Evolutionary conservation across 1,140 invertebrate species (phyloP).

Genomic region (Bradynema listronoti): DNA sequence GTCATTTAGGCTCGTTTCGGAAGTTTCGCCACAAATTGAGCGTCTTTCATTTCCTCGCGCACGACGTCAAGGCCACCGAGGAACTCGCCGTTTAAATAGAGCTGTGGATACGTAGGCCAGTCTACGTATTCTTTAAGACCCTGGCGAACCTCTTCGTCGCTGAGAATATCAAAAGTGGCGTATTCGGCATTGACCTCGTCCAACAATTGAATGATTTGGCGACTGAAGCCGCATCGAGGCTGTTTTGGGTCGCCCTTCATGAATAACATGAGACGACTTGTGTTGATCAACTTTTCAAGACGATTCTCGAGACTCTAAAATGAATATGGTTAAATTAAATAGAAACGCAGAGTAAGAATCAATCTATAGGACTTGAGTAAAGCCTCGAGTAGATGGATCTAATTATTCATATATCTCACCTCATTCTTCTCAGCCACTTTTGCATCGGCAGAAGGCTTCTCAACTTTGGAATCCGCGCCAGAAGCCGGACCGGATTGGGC

Average conservation of each 20-base stretch:
- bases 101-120: conserved; percentile 57
- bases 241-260: conserved; percentile 83
- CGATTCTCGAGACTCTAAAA: conserved; percentile 40
- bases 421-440: not conserved
- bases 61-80: conserved; percentile 93
- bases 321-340: conserved; percentile 3
- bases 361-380: not conserved
- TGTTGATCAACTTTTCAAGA: conserved; percentile 71
- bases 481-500: not conserved
- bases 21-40: conserved; percentile 43
- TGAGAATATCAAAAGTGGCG: conserved; percentile 64
- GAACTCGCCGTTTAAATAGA: conserved; percentile 79
- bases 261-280: conserved; percentile 81
- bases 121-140: conserved; percentile 61
- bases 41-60: conserved; percentile 66
- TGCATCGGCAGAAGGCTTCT: not conserved
- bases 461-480: conserved; percentile 13
- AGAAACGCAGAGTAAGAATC: not conserved
- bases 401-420: not conserved
- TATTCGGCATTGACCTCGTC: conserved; percentile 71
- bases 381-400: not conserved
- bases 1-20: too few relatives aligned
- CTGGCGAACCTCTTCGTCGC: conserved; percentile 54
- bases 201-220: conserved; percentile 74
- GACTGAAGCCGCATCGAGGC: conserved; percentile 88